Conservation (phyloP, 2,888 invertebrate genomes). For the Pseudeuparius sepicola region DNA sequence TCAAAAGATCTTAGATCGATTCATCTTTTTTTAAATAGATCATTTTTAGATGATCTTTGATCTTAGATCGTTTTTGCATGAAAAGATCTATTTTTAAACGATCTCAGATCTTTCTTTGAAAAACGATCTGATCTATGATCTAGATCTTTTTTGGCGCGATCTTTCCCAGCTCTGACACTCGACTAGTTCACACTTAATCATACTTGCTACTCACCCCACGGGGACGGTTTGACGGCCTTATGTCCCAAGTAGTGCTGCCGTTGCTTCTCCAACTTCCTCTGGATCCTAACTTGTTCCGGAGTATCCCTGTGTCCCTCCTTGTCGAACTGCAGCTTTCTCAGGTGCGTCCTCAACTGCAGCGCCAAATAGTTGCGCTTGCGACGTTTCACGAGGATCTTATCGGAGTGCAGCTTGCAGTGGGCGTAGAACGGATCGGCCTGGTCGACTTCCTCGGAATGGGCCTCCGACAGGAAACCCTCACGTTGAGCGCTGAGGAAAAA, state of each 20-base stretch:
- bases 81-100: too few species aligned
- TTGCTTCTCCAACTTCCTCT: slow-evolving; percentile 74
- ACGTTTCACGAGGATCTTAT: slow-evolving; percentile 74
- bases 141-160: too few species aligned
- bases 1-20: too few species aligned
- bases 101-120: too few species aligned
- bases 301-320: slow-evolving; percentile 52
- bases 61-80: too few species aligned
- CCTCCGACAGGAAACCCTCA: slow-evolving; percentile 86
- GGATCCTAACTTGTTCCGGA: slow-evolving; percentile 62
- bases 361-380: slow-evolving; percentile 79
- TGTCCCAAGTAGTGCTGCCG: slow-evolving; percentile 70
- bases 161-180: too few species aligned
- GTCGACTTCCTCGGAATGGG: slow-evolving; percentile 80
- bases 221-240: slow-evolving; percentile 62
- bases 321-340: slow-evolving; percentile 49
- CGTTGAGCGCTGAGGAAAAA: slow-evolving; percentile 69
- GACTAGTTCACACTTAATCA: too few species aligned
- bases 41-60: too few species aligned
- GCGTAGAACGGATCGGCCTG: slow-evolving; percentile 97
- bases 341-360: slow-evolving; percentile 69
- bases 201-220: slow-evolving; percentile 75
- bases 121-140: too few species aligned
- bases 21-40: too few species aligned
- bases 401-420: slow-evolving; percentile 91